phyloP scores from a whole-genome alignment of 1,140 invertebrate genomes.

The Drosophila equinoxialis region DNA sequence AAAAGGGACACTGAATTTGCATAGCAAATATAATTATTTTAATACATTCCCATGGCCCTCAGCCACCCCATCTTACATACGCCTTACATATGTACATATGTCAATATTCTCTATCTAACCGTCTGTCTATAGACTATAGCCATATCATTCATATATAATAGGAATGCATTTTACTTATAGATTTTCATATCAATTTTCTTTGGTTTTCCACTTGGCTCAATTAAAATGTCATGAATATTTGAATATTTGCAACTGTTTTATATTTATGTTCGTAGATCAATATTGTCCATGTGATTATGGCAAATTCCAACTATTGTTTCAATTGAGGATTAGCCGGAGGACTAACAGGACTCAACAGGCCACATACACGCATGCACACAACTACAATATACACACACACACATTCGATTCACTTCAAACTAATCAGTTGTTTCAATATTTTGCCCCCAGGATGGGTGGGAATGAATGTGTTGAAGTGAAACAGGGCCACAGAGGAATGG shows the following conservation, averaged over 20 bases:
- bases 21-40: conserved; percentile 68
- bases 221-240: conserved; percentile 70
- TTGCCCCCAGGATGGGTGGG: conserved; percentile 36
- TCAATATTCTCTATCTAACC: neutral
- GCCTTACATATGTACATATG: too few species aligned
- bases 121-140: neutral
- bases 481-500: neutral
- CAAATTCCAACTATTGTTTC: conserved; percentile 53
- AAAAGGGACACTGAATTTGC: conserved; percentile 54
- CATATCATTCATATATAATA: neutral
- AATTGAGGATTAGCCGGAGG: conserved; percentile 28
- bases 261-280: conserved; percentile 20
- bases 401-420: conserved; percentile 67
- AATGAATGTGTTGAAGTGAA: neutral
- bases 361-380: neutral
- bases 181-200: conserved; percentile 6
- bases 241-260: conserved; percentile 45
- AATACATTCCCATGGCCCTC: neutral
- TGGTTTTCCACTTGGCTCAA: conserved; percentile 36
- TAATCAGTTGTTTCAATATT: conserved; percentile 80
- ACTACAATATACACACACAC: conserved; percentile 20
- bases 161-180: conserved; percentile 19
- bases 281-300: conserved; percentile 56
- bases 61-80: neutral
- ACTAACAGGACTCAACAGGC: neutral